Evolutionary conservation across 1,140 invertebrate genomes (phyloP), one percentile per base, ranked within the genome.

Genomic region (Copidosoma floridanum): DNA sequence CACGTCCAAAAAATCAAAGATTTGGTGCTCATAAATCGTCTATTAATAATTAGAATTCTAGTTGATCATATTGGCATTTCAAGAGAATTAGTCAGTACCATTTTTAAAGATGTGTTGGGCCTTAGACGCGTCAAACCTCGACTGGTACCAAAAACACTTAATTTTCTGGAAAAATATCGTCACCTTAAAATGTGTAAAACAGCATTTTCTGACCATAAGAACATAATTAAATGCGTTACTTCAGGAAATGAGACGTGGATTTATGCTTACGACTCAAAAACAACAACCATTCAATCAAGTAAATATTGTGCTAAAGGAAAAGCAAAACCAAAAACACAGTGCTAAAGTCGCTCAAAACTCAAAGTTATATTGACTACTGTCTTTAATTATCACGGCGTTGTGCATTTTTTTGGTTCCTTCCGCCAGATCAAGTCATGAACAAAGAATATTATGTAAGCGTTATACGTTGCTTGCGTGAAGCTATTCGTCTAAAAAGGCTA

Each of bases 1-100:
- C 61, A 69, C 54, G 60, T 70, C 60, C 53, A 64, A 23, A 61
- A 65, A 70, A 52, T 69, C 16, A 67, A 66, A 58, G 54, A 70
- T 65, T 61, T 70, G 18, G 57, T 70, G 56, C 38, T 61, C 35
- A 29, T 57, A 64, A 66, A 66, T 65, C 52, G 62, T 51, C 29
- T 38, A 24, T 20, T 44, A 38, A 63, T n/a, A 18, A 27, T 48
- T 24, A 43, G 10, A 7, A n/a, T 46, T n/a, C 40, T 54, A 3
- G 52, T 29, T 29, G 11, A 29, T 12, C 16, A 29, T 24, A 23
- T 48, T 26, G 20, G 20, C 18, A 48, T 21, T 4, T 26, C 21
- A 26, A 21, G 18, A 14, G 20, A n/a, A 14, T 48, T 5, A 48
- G 11, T 23, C 26, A 14, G 14, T 7, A 12, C 46, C 14, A 23